Base-by-base conservation (phyloP, 2,113 vertebrate genomes). In the Ailuropoda melanoleuca region DNA sequence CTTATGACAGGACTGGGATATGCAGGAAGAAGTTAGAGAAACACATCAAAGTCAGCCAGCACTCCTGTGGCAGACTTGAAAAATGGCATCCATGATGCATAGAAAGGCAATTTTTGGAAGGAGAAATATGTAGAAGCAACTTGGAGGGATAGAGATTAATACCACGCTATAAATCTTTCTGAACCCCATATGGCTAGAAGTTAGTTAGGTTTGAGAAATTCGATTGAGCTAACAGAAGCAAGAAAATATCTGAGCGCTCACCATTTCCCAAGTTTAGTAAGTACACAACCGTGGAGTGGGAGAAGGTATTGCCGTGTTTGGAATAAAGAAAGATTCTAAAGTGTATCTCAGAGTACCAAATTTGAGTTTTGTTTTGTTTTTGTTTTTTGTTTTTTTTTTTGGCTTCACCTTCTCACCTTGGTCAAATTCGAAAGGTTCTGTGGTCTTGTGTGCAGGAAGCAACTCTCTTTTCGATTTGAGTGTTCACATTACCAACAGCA, bases 121-220 rank as follows among this genome's bases (percentile, higher is more conserved):
- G 4, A 8, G 17, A 24, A 12, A 34, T 2, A 1, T 8, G 1
- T 43, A 21, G 66, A 68, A 55, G n/a, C 4, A 0, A 2, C 3
- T 19, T 75, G 4, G 39, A 34, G 9, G 18, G 31, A 23, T 15
- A 81, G 24, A 17, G 4, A 19, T 43, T 15, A 23, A 60, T n/a
- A 19, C 0, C 2, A 3, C 10, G 18, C 21, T 19, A 0, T 43
- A 29, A 23, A 56, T 26, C 26, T 83, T 87, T 81, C 23, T 72
- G 15, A 82, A 24, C 2, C 19, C 2, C 17, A 5, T 56, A 8
- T 39, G 50, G 11, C 6, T 55, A 77, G 50, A 81, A 50, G 37
- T 48, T 23, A 29, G 4, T 23, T 68, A 62, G 6, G 39, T 19
- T 0, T 10, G 56, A 64, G n/a, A 78, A 4, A 84, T 39, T 82